phyloP scores from a whole-genome alignment of 1,140 invertebrate species.

The Camponotus vicinus region DNA sequence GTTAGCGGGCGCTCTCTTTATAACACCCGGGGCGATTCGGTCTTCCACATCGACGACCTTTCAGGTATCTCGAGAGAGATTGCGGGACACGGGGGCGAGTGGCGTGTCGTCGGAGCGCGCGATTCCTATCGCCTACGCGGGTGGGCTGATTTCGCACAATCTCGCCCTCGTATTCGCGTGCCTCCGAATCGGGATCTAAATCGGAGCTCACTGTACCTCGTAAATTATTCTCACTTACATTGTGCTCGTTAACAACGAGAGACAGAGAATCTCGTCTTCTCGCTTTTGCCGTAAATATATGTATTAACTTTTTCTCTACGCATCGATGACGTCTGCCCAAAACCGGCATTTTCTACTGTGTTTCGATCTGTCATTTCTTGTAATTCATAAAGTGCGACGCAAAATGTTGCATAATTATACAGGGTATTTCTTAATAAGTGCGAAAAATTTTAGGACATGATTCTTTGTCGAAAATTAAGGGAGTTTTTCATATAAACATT shows the following conservation, averaged over 20 bases:
- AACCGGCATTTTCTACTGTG: background rate
- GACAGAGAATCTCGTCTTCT: background rate
- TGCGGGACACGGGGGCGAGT: slow-evolving; percentile 63
- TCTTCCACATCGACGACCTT: slow-evolving; percentile 44
- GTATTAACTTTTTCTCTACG: background rate
- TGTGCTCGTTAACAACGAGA: slow-evolving; percentile 17
- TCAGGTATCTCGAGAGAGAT: slow-evolving; percentile 64
- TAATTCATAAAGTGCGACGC: too few relatives aligned
- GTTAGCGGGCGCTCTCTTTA: slow-evolving; percentile 53
- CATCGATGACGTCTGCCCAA: background rate
- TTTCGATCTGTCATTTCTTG: too few relatives aligned
- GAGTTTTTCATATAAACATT: too few relatives aligned
- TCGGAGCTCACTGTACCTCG: slow-evolving; percentile 72
- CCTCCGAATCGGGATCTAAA: slow-evolving; percentile 76
- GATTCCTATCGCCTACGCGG: slow-evolving; percentile 70
- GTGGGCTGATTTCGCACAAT: slow-evolving; percentile 73
- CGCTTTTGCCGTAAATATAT: background rate
- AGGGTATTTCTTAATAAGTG: too few relatives aligned
- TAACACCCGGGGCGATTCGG: slow-evolving; percentile 53
- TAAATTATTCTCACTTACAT: slow-evolving; percentile 76
- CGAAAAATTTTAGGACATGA: too few relatives aligned
- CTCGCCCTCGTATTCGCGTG: slow-evolving; percentile 38
- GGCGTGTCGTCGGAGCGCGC: slow-evolving; percentile 71
- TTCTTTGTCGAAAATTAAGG: too few relatives aligned
- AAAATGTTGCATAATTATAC: too few relatives aligned